Percentiles rank a stretch among this genome's conserved stretches.
Conservation (phyloP, 92 coral and sea anemone genomes). For the Porites rus region DNA sequence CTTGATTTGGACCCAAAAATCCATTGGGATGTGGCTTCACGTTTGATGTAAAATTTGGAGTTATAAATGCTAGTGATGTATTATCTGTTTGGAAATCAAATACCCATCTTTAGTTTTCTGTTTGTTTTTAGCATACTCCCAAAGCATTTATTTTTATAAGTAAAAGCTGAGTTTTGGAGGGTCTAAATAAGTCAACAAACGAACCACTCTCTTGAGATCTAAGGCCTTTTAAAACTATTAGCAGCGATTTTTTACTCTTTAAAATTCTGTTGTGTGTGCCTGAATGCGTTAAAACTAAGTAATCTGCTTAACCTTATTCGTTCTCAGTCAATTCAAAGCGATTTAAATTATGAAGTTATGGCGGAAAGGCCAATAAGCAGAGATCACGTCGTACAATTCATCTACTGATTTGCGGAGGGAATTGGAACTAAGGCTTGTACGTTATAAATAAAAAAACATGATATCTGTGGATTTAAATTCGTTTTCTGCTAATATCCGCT, state of each 20-base stretch:
- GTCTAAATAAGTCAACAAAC: background rate
- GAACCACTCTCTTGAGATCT: background rate
- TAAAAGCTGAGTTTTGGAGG: background rate
- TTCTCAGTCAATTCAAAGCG: too few species aligned
- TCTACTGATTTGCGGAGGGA: too few species aligned
- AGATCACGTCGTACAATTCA: too few species aligned
- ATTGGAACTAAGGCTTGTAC: too few species aligned
- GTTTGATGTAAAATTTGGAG: conserved; percentile 40
- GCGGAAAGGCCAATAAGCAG: too few species aligned
- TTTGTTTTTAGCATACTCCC: background rate
- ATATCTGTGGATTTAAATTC: too few species aligned
- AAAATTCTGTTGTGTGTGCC: conserved; percentile 19
- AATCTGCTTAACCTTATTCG: too few species aligned
- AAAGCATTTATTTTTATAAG: too few species aligned
- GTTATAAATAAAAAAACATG: too few species aligned
- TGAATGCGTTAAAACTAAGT: background rate
- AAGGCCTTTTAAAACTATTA: background rate
- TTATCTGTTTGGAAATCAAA: conserved; percentile 16
- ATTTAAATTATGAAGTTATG: too few species aligned
- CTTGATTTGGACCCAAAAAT: conserved; percentile 38
- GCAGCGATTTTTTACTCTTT: background rate
- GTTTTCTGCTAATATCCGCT: too few species aligned
- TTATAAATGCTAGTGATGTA: conserved; percentile 37
- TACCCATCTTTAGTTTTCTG: background rate
- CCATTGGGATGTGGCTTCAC: conserved; percentile 51